phyloP scores from a whole-genome alignment of 2,888 invertebrate genomes.

The Malacosoma neustria region DNA sequence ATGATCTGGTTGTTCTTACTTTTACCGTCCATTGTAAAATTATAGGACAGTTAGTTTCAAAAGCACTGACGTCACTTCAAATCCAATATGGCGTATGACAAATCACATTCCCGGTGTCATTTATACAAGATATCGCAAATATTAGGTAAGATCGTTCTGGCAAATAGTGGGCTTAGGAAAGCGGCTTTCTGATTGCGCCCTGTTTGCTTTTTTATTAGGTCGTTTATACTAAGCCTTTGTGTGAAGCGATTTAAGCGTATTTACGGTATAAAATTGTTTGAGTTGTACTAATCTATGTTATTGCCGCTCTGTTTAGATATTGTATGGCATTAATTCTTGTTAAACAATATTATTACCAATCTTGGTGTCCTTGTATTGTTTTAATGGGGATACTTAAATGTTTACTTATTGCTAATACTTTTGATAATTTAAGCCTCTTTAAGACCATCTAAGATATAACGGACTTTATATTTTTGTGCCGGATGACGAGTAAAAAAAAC shows the following conservation, averaged over 20 bases:
- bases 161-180: constrained; percentile 2
- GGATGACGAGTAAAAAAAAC: too few species aligned
- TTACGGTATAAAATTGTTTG: not conserved
- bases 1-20: too few species aligned
- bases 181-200: constrained; percentile 25
- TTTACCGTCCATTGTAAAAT: too few species aligned
- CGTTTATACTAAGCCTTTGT: constrained; percentile 20
- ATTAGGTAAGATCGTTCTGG: not conserved
- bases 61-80: not conserved
- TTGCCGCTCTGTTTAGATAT: not conserved
- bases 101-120: not conserved
- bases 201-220: constrained; percentile 52
- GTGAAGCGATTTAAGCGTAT: not conserved
- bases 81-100: not conserved
- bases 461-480: too few species aligned
- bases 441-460: too few species aligned
- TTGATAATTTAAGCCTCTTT: too few species aligned
- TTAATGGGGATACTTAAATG: not conserved
- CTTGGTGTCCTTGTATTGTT: not conserved
- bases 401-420: too few species aligned
- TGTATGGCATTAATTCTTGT: not conserved
- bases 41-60: too few species aligned
- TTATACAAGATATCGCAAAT: not conserved
- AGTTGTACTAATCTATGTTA: not conserved
- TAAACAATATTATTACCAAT: not conserved